These are phyloP conservation scores for Galago senegalensis DNA, from an alignment of 2,797 vertebrate genomes.

Conservation along the genomic window DNA sequence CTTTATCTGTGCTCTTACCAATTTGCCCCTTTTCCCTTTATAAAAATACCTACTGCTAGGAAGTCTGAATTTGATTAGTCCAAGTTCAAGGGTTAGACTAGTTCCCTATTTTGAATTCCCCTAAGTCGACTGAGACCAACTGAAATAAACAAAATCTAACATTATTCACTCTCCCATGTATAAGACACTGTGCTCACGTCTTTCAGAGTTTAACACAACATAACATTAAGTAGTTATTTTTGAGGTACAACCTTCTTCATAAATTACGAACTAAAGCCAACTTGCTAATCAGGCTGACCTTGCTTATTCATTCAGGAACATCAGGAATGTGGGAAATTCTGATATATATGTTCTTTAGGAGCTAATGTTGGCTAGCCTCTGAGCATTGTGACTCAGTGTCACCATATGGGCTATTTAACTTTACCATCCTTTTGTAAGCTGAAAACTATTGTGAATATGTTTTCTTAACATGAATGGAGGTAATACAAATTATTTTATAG, in stretches of 20 bases:
- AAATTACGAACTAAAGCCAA: not conserved
- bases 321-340: not conserved
- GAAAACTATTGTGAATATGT: conserved; percentile 88
- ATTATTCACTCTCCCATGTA: not conserved
- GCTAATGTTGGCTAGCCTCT: conserved; percentile 74
- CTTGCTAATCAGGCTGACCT: not conserved
- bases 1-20: not conserved
- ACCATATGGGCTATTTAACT: conserved; percentile 79
- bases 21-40: not conserved
- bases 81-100: not conserved
- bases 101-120: not conserved
- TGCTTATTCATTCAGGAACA: not conserved
- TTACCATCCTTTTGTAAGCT: conserved; percentile 88
- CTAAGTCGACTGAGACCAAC: not conserved
- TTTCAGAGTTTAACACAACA: not conserved
- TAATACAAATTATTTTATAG: conserved; percentile 87
- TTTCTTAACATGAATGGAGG: conserved; percentile 88
- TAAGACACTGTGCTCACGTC: not conserved
- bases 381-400: not conserved
- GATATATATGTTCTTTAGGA: not conserved
- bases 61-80: not conserved
- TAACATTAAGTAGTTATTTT: not conserved
- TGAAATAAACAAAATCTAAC: not conserved
- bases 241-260: not conserved
- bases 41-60: not conserved